Evolutionary conservation across 2,113 vertebrate genomes (phyloP), one percentile per base, ranked within the genome.

Genomic region (Myotis davidii): DNA sequence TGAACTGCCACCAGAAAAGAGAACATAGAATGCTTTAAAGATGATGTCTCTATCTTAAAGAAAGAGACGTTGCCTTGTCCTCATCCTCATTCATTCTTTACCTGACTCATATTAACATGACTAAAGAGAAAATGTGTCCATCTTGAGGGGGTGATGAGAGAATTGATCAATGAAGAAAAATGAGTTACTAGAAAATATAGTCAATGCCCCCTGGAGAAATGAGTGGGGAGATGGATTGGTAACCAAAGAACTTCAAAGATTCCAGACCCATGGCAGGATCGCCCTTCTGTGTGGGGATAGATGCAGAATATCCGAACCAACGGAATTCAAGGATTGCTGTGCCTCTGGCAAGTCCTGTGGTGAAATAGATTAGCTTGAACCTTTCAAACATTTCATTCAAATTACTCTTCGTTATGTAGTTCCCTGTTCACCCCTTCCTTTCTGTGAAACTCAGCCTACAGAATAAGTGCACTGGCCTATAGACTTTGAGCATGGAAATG

Each of bases 341-440:
- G 21, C 27, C 34, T 81, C 37, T 29, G 72, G 64, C 6, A 95
- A 94, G 23, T 50, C 20, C 29, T 78, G 25, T 69, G 67, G 20
- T 76, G 52, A 65, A 65, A 76, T 65, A 18, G 34, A 82, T 92
- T 91, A 85, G 56, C 77, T 59, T 78, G 83, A 93, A 70, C 27
- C 56, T 89, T 88, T 88, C 37, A 87, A 83, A 96, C n/a, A 85
- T 59, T 93, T 78, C 70, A 65, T 76, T 95, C 29, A 59, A 59
- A 91, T 79, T 27, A 77, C 2, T 92, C 50, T 37, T 48, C n/a
- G 69, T 96, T 78, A 29, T 81, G 93, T 74, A 50, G 34, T 78
- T 85, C 54, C 61, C 17, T 9, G 37, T 39, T 85, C 23, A 73
- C 21, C 42, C 14, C 2, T 34, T 73, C 2, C 1, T 59, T 20